phyloP scores from a whole-genome alignment of 2,797 vertebrate species.

The Silurus lanzhouensis region DNA sequence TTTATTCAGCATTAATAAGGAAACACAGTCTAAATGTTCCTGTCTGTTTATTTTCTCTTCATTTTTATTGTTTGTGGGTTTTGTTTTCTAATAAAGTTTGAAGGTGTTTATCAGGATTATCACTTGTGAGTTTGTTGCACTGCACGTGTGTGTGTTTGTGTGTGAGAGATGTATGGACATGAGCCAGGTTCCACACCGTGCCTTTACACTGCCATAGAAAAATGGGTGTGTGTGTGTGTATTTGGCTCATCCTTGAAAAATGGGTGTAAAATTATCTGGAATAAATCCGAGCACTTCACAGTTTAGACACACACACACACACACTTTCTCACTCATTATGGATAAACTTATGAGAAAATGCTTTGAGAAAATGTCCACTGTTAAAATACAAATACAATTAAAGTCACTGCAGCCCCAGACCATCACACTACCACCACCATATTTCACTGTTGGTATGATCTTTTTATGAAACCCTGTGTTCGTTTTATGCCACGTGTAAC shows the following conservation, averaged over 20 bases:
- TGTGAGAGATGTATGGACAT: neutral
- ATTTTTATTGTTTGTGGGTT: neutral
- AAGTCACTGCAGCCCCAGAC: too few species aligned
- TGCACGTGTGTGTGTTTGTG: too few species aligned
- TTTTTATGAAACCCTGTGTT: too few species aligned
- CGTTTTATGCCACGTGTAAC: too few species aligned
- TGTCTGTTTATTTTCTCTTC: neutral
- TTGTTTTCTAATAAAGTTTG: conserved; percentile 1
- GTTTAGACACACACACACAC: conserved; percentile 8
- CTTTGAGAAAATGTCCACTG: too few species aligned
- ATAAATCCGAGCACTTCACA: conserved; percentile 29
- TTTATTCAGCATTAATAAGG: neutral
- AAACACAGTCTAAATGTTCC: neutral
- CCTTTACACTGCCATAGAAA: neutral
- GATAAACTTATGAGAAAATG: too few species aligned
- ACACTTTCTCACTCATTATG: neutral
- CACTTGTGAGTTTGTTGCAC: neutral
- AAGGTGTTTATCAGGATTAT: neutral
- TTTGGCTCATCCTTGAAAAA: neutral
- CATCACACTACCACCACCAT: too few species aligned
- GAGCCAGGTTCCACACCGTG: neutral
- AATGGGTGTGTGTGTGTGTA: conserved; percentile 35
- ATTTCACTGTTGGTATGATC: too few species aligned
- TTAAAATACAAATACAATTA: too few species aligned
- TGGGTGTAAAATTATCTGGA: conserved; percentile 22